phyloP scores from a whole-genome alignment of 2,888 invertebrate genomes.

The Callimorpha dominula region DNA sequence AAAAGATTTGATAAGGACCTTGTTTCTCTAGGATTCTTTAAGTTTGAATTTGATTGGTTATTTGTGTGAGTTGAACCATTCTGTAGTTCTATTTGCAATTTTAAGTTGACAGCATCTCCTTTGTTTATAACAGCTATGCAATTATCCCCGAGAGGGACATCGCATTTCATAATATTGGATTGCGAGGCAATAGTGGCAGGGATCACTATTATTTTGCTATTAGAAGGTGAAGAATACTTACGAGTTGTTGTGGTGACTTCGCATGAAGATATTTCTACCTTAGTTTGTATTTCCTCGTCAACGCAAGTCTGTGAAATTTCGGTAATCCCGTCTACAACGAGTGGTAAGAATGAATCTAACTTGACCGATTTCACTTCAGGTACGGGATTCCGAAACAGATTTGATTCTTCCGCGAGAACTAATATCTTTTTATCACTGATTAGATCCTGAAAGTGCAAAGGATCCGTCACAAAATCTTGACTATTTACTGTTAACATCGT shows the following conservation, averaged over 20 bases:
- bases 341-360: slow-evolving; percentile 22
- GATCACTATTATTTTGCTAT: slow-evolving; percentile 18
- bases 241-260: slow-evolving; percentile 8
- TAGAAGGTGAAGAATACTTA: not conserved
- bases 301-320: not conserved
- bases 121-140: slow-evolving; percentile 54
- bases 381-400: slow-evolving; percentile 44
- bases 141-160: slow-evolving; percentile 37
- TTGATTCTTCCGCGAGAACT: slow-evolving; percentile 24
- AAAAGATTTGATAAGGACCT: slow-evolving; percentile 38
- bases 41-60: not conserved
- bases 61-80: not conserved
- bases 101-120: slow-evolving; percentile 64
- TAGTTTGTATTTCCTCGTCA: slow-evolving; percentile 28
- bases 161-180: slow-evolving; percentile 14
- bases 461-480: slow-evolving; percentile 27
- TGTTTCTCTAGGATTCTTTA: slow-evolving; percentile 8
- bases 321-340: slow-evolving; percentile 4
- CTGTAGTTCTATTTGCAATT: slow-evolving; percentile 57
- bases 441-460: slow-evolving; percentile 23
- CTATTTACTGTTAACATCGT: slow-evolving; percentile 4
- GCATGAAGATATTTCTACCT: slow-evolving; percentile 8
- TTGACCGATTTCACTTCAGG: slow-evolving; percentile 25
- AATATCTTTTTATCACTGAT: slow-evolving; percentile 43
- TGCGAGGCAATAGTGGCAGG: slow-evolving; percentile 12